Percentiles rank a stretch among this genome's conserved stretches.
These are phyloP conservation scores for Psettodes erumei DNA, from an alignment of 2,113 vertebrate genomes.

Conservation along the genomic window DNA sequence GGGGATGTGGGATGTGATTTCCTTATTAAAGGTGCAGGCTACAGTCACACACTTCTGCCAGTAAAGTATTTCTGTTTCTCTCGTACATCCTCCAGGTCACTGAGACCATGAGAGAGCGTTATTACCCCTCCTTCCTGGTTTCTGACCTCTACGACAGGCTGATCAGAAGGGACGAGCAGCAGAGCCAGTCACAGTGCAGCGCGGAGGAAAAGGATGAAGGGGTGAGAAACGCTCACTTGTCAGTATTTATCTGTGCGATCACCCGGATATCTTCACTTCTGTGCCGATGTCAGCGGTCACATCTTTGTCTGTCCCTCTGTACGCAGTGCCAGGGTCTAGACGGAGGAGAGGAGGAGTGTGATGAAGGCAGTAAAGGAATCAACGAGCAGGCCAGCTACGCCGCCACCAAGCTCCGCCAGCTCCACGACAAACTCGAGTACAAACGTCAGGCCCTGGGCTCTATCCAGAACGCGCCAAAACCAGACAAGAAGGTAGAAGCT, in stretches of 20 bases:
- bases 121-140: slow-evolving; percentile 96
- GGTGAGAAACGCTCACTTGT: slow-evolving; percentile 77
- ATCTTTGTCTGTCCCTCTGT: slow-evolving; percentile 14
- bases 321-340: slow-evolving; percentile 86
- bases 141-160: slow-evolving; percentile 93
- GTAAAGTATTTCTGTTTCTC: background rate
- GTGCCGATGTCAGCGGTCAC: too few relatives aligned
- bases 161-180: slow-evolving; percentile 88
- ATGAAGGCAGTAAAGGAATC: slow-evolving; percentile 89
- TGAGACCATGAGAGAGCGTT: slow-evolving; percentile 93
- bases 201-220: slow-evolving; percentile 89
- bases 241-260: background rate
- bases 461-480: slow-evolving; percentile 95
- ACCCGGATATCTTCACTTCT: background rate
- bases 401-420: slow-evolving; percentile 90
- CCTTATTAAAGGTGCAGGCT: background rate
- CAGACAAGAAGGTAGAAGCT: slow-evolving; percentile 92
- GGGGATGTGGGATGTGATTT: background rate
- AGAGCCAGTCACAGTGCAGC: slow-evolving; percentile 82
- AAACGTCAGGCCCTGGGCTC: slow-evolving; percentile 96
- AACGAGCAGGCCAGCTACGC: slow-evolving; percentile 95
- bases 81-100: slow-evolving; percentile 63
- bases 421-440: slow-evolving; percentile 96
- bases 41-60: background rate
- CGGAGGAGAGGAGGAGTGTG: slow-evolving; percentile 82